These are phyloP conservation scores for Brenthis hecate DNA, from an alignment of 2,888 invertebrate genomes.

Conservation along the genomic window DNA sequence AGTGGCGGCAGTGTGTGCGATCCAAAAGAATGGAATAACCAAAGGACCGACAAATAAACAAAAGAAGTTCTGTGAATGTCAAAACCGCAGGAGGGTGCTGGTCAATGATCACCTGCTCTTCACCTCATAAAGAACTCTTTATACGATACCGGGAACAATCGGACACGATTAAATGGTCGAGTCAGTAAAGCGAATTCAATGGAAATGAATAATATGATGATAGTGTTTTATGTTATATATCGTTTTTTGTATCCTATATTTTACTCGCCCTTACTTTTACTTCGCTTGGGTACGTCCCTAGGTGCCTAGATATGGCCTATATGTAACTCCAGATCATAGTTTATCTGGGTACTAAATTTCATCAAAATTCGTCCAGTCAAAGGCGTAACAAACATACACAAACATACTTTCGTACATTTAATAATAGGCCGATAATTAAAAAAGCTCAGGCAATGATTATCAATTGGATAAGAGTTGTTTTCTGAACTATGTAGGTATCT, in stretches of 20 bases:
- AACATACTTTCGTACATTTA: too few species aligned
- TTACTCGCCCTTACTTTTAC: too few species aligned
- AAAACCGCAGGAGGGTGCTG: conserved; percentile 50
- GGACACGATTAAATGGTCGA: conserved; percentile 27
- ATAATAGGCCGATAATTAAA: too few species aligned
- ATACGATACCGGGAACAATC: conserved; percentile 30
- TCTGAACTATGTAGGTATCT: background rate
- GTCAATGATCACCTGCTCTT: conserved; percentile 38
- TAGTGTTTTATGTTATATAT: background rate
- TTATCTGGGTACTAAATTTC: too few species aligned
- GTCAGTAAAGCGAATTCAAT: conserved; percentile 12
- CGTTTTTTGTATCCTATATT: background rate
- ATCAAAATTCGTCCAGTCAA: too few species aligned
- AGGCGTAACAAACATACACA: too few species aligned
- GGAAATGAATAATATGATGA: conserved; percentile 11
- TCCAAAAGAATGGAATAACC: conserved; percentile 26
- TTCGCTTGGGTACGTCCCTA: too few species aligned
- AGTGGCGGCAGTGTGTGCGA: conserved; percentile 29
- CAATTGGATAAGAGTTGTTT: background rate
- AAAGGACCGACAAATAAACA: conserved; percentile 36
- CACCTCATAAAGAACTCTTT: conserved; percentile 31
- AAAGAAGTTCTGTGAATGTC: conserved; percentile 51
- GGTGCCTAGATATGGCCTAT: too few species aligned
- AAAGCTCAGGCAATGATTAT: too few species aligned
- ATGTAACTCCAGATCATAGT: too few species aligned